Evolutionary conservation across 2,888 invertebrate species (phyloP).

Genomic region (Caenorhabditis auriculariae): DNA sequence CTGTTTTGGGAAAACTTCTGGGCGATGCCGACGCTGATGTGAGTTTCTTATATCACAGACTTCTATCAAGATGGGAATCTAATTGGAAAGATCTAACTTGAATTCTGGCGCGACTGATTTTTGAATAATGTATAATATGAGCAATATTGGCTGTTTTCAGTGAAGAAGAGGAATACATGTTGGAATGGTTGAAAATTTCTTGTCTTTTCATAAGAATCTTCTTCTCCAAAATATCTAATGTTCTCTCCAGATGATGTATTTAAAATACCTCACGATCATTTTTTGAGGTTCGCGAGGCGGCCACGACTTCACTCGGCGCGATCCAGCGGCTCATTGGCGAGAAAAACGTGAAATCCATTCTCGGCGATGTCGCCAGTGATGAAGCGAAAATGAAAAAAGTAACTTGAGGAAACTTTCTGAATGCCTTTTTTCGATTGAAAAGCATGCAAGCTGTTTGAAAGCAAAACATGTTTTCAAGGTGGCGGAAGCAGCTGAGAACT

Average conservation of each 20-base stretch:
- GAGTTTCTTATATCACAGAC: too few relatives aligned
- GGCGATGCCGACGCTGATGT: conserved; percentile 37
- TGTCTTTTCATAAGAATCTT: too few relatives aligned
- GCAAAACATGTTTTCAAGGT: conserved; percentile 22
- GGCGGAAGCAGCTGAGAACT: conserved; percentile 28
- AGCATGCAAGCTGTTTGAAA: too few relatives aligned
- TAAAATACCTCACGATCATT: background rate
- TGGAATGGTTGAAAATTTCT: too few relatives aligned
- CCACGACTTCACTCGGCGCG: conserved; percentile 89
- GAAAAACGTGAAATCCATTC: conserved; percentile 80
- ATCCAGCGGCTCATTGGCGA: conserved; percentile 90
- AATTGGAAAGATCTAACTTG: too few relatives aligned
- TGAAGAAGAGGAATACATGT: too few relatives aligned
- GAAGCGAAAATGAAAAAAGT: conserved; percentile 67
- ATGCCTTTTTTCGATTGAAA: background rate
- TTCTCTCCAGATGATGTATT: background rate
- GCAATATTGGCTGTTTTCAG: too few relatives aligned
- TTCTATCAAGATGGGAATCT: too few relatives aligned
- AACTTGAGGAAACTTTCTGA: background rate
- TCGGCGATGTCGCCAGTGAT: conserved; percentile 78
- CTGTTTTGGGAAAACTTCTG: conserved; percentile 38
- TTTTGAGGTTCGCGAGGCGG: conserved; percentile 85
- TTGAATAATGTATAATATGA: too few relatives aligned
- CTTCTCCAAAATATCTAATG: too few relatives aligned
- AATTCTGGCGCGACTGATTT: too few relatives aligned